A percentile compares a stretch with the other conserved stretches of the same genome.
These are phyloP conservation scores for Microctenopoma lineatum DNA, from an alignment of 2,797 vertebrate genomes.

Conservation along the genomic window DNA sequence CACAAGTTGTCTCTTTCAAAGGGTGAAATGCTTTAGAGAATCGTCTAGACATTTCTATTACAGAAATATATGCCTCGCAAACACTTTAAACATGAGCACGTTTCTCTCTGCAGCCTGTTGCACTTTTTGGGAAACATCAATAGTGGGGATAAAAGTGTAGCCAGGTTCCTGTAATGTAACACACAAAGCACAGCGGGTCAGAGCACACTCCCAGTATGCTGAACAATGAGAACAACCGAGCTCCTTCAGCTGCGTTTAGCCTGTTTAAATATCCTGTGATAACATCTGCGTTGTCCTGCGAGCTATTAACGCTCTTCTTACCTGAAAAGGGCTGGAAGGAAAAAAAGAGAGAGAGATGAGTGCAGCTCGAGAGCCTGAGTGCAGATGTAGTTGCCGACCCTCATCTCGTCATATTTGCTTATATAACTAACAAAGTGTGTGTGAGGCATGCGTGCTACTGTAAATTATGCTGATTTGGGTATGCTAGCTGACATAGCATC, in stretches of 20 bases:
- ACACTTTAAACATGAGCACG: not conserved
- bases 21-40: not conserved
- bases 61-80: not conserved
- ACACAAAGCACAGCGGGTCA: slow-evolving; percentile 76
- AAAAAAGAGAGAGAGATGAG: slow-evolving; percentile 23
- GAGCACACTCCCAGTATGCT: slow-evolving; percentile 63
- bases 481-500: not conserved
- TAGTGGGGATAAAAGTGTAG: slow-evolving; percentile 26
- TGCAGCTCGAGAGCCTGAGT: slow-evolving; percentile 43
- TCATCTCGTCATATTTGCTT: slow-evolving; percentile 50
- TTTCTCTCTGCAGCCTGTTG: slow-evolving; percentile 1
- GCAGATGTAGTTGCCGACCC: slow-evolving; percentile 35
- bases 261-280: slow-evolving; percentile 76
- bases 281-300: slow-evolving; percentile 58
- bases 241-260: slow-evolving; percentile 61
- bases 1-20: not conserved
- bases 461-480: not conserved
- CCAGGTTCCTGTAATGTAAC: slow-evolving; percentile 65
- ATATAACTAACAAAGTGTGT: slow-evolving; percentile 44
- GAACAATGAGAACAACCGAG: slow-evolving; percentile 73
- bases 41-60: not conserved
- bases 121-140: slow-evolving; percentile 21
- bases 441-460: slow-evolving; percentile 5
- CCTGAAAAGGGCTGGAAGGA: slow-evolving; percentile 53
- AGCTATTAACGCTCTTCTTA: slow-evolving; percentile 45